A percentile compares a stretch with the other conserved stretches of the same genome.
Evolutionary conservation across 2,797 vertebrate genomes (phyloP).

Genomic region (Cryptoblepharus egeriae): DNA sequence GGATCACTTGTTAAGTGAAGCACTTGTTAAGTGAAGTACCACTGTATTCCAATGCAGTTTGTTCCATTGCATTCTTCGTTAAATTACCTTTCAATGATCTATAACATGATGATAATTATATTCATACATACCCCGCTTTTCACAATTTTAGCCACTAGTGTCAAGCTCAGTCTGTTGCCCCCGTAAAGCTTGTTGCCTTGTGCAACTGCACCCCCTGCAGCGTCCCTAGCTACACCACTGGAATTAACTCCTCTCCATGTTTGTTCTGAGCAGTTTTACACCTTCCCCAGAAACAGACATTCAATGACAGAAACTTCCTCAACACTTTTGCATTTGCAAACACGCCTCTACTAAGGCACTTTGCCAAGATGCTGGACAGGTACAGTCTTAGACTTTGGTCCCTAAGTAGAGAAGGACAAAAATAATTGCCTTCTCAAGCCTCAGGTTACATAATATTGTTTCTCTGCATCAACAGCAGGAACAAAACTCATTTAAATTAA

Average conservation of each 20-base stretch:
- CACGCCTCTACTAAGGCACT: slow-evolving; percentile 24
- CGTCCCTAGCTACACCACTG: no score
- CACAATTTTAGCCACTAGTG: no score
- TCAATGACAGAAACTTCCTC: background rate
- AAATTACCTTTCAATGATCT: no score
- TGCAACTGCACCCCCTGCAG: no score
- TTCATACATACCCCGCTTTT: no score
- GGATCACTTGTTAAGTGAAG: no score
- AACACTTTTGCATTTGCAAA: background rate
- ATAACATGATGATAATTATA: no score
- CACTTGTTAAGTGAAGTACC: no score
- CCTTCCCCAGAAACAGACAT: background rate
- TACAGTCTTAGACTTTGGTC: background rate
- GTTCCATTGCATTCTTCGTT: no score
- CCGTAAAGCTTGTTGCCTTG: no score
- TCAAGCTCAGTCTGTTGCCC: no score
- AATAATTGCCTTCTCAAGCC: background rate
- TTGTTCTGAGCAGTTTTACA: background rate
- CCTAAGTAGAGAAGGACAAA: slow-evolving; percentile 6
- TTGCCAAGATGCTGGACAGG: background rate
- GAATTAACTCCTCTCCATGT: background rate
- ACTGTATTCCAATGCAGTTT: no score
- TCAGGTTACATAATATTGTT: background rate
- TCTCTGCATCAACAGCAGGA: background rate
- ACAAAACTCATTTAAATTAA: background rate